Evolutionary conservation across 2,113 vertebrate genomes (phyloP), one percentile per base, ranked within the genome.

Genomic region (Dolichotis patagonum): DNA sequence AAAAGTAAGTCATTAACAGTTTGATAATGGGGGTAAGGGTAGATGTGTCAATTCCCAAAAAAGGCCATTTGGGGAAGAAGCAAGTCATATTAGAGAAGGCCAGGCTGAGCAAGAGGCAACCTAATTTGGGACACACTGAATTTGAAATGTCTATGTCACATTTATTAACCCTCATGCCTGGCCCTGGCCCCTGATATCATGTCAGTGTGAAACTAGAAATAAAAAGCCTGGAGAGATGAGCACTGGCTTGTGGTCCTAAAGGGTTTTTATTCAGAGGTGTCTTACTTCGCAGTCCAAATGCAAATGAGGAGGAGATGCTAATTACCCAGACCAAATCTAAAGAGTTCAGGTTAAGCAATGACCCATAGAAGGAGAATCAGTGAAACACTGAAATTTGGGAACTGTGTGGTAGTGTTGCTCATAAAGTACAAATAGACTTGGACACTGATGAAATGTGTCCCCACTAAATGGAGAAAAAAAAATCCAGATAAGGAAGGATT

Each of bases 341-440:
- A 71, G 60, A 93, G 80, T n/a, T 71, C 84, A 58, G 87, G 7
- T 46, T 90, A 88, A 91, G 83, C 95, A 85, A 85, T 80, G 52
- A 46, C 49, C 30, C 71, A 11, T 3, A 73, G 52, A 71, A 75
- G 41, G 83, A 46, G 84, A 77, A 89, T 54, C 73, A 30, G 0
- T 89, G 58, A 83, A 95, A 92, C 75, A 62, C 46, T 5, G 38
- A 90, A 9, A 56, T 78, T 58, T 88, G 16, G 14, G 49, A 88
- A 41, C 3, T 22, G 83, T 3, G 17, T 73, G 5, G 58, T 67
- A 80, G 69, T n/a, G 41, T 49, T 46, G 14, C 38, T 95, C 41
- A 3, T 5, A 16, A 88, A 88, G 13, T 73, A 9, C 38, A 58
- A 91, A 65, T 49, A 93, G 7, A 46, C 56, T 71, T 24, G 88